phyloP scores from a whole-genome alignment of 2,888 invertebrate genomes.

The Bhutanitis thaidina region DNA sequence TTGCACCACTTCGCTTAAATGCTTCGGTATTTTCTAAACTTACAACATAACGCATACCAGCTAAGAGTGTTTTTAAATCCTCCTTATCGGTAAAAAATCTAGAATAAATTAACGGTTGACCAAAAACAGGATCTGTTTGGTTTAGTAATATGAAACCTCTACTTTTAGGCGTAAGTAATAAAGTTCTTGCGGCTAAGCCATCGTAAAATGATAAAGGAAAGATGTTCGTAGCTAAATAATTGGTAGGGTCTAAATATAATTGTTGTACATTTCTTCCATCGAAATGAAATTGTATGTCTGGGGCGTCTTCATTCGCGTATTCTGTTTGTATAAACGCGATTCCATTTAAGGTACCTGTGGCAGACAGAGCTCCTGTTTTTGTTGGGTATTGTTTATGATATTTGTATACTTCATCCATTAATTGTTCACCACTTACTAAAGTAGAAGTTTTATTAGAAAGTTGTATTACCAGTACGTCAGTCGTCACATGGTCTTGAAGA shows the following conservation, averaged over 20 bases:
- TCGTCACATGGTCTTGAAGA: slow-evolving; percentile 87
- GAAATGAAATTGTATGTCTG: slow-evolving; percentile 84
- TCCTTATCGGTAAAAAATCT: slow-evolving; percentile 82
- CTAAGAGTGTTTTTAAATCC: slow-evolving; percentile 81
- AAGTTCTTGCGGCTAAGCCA: slow-evolving; percentile 81
- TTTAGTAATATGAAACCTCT: slow-evolving; percentile 82
- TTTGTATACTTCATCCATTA: slow-evolving; percentile 59
- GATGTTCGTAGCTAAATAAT: slow-evolving; percentile 61
- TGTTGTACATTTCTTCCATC: slow-evolving; percentile 80
- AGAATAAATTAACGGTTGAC: slow-evolving; percentile 86
- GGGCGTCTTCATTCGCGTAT: slow-evolving; percentile 61
- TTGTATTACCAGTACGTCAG: slow-evolving; percentile 69
- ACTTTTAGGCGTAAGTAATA: slow-evolving; percentile 82
- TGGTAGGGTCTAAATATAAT: slow-evolving; percentile 79
- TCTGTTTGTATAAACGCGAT: slow-evolving; percentile 82
- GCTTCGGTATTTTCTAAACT: slow-evolving; percentile 80
- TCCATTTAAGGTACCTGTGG: slow-evolving; percentile 75
- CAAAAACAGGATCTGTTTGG: slow-evolving; percentile 84
- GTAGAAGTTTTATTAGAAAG: slow-evolving; percentile 79
- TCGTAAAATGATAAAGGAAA: slow-evolving; percentile 82
- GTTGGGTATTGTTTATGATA: slow-evolving; percentile 56
- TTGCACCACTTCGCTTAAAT: slow-evolving; percentile 78
- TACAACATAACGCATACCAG: slow-evolving; percentile 80
- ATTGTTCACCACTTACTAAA: slow-evolving; percentile 49
- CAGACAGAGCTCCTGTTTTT: slow-evolving; percentile 74